These are phyloP conservation scores for Scophthalmus maximus DNA, from an alignment of 2,113 vertebrate genomes.

Conservation along the genomic window DNA sequence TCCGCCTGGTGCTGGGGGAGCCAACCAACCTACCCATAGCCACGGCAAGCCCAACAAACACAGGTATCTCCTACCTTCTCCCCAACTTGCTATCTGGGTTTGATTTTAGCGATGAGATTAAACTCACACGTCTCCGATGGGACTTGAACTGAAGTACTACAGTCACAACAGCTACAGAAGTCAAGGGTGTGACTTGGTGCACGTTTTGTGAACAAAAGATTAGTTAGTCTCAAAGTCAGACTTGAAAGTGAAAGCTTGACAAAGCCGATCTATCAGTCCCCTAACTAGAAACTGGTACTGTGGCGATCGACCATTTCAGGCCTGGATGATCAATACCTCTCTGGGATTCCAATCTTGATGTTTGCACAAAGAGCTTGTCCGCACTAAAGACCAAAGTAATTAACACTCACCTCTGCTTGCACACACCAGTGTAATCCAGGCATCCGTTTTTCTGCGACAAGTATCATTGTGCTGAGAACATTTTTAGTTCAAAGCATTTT, in stretches of 20 bases:
- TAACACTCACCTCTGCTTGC: conserved; percentile 9
- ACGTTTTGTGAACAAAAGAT: not conserved
- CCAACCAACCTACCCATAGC: conserved; percentile 71
- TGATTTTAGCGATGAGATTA: not conserved
- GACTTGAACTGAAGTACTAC: too few species aligned
- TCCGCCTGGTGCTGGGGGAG: conserved; percentile 85
- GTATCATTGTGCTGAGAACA: conserved; percentile 22
- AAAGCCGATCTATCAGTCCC: not conserved
- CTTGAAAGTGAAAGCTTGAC: conserved; percentile 19
- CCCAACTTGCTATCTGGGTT: too few species aligned
- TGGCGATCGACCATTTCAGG: not conserved
- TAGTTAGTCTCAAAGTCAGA: conserved; percentile 2
- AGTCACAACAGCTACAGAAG: not conserved
- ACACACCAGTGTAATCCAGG: not conserved
- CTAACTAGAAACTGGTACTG: not conserved
- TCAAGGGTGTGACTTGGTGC: not conserved
- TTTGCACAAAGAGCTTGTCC: conserved; percentile 24
- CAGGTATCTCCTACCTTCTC: conserved; percentile 52
- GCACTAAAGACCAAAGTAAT: conserved; percentile 16
- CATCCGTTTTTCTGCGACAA: not conserved
- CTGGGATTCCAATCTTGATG: conserved; percentile 27
- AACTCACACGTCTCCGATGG: too few species aligned
- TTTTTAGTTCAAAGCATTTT: conserved; percentile 54
- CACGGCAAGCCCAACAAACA: conserved; percentile 71
- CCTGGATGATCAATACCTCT: conserved; percentile 16